phyloP scores from a whole-genome alignment of 2,797 vertebrate species.

The Lycodopsis pacificus region DNA sequence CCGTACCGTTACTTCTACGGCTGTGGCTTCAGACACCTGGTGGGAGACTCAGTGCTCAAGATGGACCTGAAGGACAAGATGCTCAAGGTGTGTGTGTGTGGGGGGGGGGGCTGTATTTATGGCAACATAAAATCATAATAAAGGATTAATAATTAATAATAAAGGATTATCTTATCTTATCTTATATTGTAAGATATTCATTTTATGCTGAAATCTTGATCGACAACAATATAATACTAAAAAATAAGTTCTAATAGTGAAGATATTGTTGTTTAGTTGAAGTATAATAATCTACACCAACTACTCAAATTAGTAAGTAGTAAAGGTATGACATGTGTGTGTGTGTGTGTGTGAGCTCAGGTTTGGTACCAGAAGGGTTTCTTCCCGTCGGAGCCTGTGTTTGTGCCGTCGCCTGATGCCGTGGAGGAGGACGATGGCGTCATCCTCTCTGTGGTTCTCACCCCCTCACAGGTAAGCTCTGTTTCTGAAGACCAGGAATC shows the following conservation, averaged over 20 bases:
- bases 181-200: neutral
- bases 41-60: constrained; percentile 93
- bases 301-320: too few species aligned
- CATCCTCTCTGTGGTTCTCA: constrained; percentile 92
- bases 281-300: neutral
- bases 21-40: constrained; percentile 91
- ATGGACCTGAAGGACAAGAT: constrained; percentile 90
- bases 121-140: neutral
- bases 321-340: neutral
- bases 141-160: too few species aligned
- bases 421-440: constrained; percentile 91
- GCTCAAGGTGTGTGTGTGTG: constrained; percentile 82
- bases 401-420: constrained; percentile 88
- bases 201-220: neutral
- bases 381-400: constrained; percentile 94
- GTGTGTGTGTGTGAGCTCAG: constrained; percentile 68
- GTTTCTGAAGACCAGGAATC: neutral
- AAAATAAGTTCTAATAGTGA: neutral
- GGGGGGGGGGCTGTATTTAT: neutral
- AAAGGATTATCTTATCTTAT: too few species aligned
- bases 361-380: constrained; percentile 90
- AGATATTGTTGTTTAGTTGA: neutral
- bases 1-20: constrained; percentile 93
- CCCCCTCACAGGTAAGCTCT: constrained; percentile 86
- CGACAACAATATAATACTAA: too few species aligned